Conservation (phyloP, 2,888 invertebrate species). For the Melolontha melolontha region DNA sequence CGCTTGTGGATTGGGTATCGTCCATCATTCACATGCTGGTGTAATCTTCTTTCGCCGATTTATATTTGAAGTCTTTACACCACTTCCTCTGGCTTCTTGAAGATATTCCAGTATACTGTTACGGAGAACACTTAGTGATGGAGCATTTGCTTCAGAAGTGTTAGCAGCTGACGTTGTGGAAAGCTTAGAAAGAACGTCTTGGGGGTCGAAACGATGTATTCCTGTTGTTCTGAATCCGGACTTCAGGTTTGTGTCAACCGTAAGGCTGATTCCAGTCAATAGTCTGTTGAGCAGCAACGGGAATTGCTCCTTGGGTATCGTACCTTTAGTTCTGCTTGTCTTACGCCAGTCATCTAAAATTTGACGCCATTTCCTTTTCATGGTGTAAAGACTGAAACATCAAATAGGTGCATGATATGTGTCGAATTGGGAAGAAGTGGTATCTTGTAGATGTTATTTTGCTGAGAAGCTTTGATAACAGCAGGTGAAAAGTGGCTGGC, state of each 20-base stretch:
- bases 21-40: too few relatives aligned
- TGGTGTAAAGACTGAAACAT: constrained; percentile 20
- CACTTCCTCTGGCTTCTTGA: too few relatives aligned
- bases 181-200: constrained; percentile 14
- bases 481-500: constrained; percentile 42
- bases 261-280: constrained; percentile 32
- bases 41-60: too few relatives aligned
- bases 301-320: constrained; percentile 44
- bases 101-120: too few relatives aligned
- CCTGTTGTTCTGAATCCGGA: too few relatives aligned
- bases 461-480: constrained; percentile 43
- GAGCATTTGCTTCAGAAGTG: too few relatives aligned
- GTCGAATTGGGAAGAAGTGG: constrained; percentile 42
- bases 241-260: constrained; percentile 26
- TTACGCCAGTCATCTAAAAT: too few relatives aligned
- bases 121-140: too few relatives aligned
- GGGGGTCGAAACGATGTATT: constrained; percentile 40
- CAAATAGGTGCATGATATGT: constrained; percentile 35
- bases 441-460: constrained; percentile 40
- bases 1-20: too few relatives aligned
- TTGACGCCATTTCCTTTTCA: too few relatives aligned
- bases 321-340: constrained; percentile 33
- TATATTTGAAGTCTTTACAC: too few relatives aligned
- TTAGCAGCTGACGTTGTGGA: not conserved
- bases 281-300: constrained; percentile 38